Base-by-base conservation (phyloP, 2,888 invertebrate genomes). In the Standfussiana lucernea region DNA sequence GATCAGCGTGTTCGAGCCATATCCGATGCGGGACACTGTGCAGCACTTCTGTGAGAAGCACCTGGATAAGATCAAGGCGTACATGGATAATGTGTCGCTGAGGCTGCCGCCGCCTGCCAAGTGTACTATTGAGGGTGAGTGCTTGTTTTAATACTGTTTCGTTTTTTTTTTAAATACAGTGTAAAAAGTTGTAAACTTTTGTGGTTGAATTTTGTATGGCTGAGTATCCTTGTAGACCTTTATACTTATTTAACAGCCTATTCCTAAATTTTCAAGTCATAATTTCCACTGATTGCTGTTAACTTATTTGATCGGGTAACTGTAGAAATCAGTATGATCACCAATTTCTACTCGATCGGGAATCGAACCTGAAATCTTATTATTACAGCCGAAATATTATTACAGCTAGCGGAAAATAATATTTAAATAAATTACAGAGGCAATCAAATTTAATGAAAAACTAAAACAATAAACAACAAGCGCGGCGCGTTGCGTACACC, bases 1-100 rank as follows among this genome's bases (percentile, higher is more conserved):
- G 80, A 98, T 98, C 94, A 98, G 98, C 91, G 98, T 98, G 72
- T 98, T 98, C 94, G 98, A 99, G 94, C 98, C 99, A 7, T 98
- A 98, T 90, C 98, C 98, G n/a, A 98, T 98, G 98, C 94, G 98
- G 40, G 98, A 99, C 93, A 98, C 98, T 0, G 99, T 99, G 61
- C 99, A 99, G 91, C 99, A 99, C 94, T 99, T 99, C 95, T 99
- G 99, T 94, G 99, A 99, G 94, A 99, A 99, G 94, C 99, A 99
- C 92, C 95, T 99, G 85, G 98, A 98, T 87, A 99, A 99, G 93
- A 99, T 99, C 77, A 98, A 99, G 93, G 97, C 97, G 35, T 99
- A 98, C 91, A 99, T 99, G 98, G 98, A 98, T 88, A 98, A 98
- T 91, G 97, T 99, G 10, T 98, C 98, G 45, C 97, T 98, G 81